Conservation (phyloP, 2,797 vertebrate species). For the Xiphophorus birchmanni region DNA sequence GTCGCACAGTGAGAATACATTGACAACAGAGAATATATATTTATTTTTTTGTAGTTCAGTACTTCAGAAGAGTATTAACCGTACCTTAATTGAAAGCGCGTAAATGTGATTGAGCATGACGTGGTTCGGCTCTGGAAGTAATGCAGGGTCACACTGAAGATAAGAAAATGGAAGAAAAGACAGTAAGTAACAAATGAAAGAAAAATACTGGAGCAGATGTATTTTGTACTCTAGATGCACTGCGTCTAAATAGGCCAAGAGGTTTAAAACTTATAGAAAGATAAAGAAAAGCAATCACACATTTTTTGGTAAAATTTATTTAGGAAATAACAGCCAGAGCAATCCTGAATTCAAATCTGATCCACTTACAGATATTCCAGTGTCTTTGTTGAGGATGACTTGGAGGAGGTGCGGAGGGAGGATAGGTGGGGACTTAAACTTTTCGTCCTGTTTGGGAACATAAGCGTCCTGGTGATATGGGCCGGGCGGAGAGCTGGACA, state of each 20-base stretch:
- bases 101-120: conserved; percentile 99
- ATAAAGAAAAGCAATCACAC: neutral
- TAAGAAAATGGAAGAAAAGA: neutral
- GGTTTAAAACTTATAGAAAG: neutral
- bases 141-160: conserved; percentile 93
- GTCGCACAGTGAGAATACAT: neutral
- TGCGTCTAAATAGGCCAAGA: neutral
- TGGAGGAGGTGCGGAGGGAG: conserved; percentile 96
- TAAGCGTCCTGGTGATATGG: conserved; percentile 96
- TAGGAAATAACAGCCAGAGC: neutral
- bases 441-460: conserved; percentile 91
- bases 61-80: neutral
- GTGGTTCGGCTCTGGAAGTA: conserved; percentile 97
- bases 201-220: neutral
- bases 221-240: neutral
- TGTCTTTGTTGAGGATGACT: conserved; percentile 99
- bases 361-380: conserved; percentile 93
- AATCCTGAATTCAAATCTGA: neutral
- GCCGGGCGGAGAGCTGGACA: conserved; percentile 96
- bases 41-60: too few species aligned
- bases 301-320: neutral
- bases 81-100: conserved; percentile 97
- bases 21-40: neutral
- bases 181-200: neutral
- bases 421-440: conserved; percentile 94